Evolutionary conservation across 2,113 vertebrate species (phyloP).

Genomic region (Lophotis ruficrista): DNA sequence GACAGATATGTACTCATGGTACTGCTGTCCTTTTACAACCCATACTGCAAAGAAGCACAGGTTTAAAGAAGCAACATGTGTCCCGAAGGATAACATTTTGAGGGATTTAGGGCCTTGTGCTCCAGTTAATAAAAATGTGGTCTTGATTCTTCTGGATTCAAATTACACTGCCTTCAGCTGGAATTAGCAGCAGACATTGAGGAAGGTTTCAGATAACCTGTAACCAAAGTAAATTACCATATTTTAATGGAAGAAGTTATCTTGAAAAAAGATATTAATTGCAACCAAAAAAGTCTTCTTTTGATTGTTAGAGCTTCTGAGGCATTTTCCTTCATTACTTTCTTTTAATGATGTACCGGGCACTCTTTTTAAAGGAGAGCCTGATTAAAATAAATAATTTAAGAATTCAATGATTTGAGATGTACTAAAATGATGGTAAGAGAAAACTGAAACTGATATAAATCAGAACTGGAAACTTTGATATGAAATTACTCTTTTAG

Average conservation of each 20-base stretch:
- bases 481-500: background rate
- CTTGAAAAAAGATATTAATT: constrained; percentile 52
- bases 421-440: background rate
- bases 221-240: constrained; percentile 57
- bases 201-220: constrained; percentile 56
- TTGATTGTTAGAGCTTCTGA: constrained; percentile 54
- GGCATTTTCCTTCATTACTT: constrained; percentile 42
- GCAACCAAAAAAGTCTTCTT: constrained; percentile 35
- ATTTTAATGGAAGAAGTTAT: constrained; percentile 62
- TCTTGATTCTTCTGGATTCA: constrained; percentile 38
- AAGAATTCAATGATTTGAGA: background rate
- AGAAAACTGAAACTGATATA: background rate
- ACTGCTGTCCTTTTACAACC: background rate
- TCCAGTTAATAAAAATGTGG: constrained; percentile 18
- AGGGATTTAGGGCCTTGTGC: background rate
- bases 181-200: constrained; percentile 31
- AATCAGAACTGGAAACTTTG: background rate
- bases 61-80: background rate
- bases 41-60: background rate
- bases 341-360: background rate
- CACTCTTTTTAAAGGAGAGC: background rate
- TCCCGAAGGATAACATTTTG: constrained; percentile 21
- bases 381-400: constrained; percentile 40
- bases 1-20: background rate
- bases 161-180: constrained; percentile 21